These are phyloP conservation scores for Mormyrus proboscirostris DNA, from an alignment of 2,797 vertebrate genomes.

Conservation along the genomic window DNA sequence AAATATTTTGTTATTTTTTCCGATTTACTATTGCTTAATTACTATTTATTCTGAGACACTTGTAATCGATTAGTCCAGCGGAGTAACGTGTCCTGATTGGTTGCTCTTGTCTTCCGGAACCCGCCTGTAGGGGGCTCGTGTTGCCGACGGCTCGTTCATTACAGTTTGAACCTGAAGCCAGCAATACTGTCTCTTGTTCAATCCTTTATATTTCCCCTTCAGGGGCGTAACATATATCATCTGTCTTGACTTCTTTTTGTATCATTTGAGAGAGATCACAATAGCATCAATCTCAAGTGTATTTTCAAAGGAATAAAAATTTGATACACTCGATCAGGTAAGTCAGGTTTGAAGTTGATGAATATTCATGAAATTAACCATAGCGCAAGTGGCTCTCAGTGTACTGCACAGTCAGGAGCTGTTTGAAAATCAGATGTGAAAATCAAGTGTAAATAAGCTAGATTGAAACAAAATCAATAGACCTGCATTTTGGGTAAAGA, in stretches of 20 bases:
- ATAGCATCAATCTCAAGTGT: neutral
- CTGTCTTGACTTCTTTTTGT: neutral
- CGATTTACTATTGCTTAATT: no score
- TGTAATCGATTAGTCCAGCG: no score
- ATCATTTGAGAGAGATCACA: slow-evolving; percentile 2
- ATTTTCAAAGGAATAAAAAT: slow-evolving; percentile 3
- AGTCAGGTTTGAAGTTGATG: neutral
- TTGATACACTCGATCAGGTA: neutral
- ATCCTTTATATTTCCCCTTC: no score
- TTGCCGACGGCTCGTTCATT: no score
- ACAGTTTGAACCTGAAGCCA: no score
- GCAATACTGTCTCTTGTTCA: no score
- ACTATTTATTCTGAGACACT: no score
- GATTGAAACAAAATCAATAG: slow-evolving; percentile 36
- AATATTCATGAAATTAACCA: slow-evolving; percentile 17
- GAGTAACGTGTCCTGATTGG: no score
- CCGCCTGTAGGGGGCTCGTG: no score
- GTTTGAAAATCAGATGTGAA: slow-evolving; percentile 4
- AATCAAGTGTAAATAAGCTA: neutral
- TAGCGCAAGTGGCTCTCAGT: slow-evolving; percentile 15
- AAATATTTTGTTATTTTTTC: no score
- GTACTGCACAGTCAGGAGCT: slow-evolving; percentile 29
- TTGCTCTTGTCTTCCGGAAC: no score
- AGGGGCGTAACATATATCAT: neutral
- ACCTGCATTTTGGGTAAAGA: slow-evolving; percentile 19